Percentiles rank a stretch among this genome's conserved stretches.
Conservation (phyloP, 2,797 vertebrate species). For the Phoebastria nigripes region DNA sequence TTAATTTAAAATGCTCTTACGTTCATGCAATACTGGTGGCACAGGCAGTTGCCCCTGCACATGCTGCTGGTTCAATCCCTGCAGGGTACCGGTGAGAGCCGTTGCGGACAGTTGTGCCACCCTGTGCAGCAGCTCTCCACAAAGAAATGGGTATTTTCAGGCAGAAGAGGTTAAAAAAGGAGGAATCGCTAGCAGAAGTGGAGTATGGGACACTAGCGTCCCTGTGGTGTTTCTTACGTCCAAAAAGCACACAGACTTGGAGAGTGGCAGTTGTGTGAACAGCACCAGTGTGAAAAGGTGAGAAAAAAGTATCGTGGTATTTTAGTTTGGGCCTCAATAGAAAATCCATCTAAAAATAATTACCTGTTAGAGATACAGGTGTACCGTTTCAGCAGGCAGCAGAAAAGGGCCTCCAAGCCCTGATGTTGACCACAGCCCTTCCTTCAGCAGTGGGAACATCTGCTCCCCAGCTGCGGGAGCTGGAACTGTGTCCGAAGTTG, state of each 20-base stretch:
- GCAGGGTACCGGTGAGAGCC: neutral
- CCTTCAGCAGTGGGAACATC: neutral
- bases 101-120: neutral
- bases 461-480: accelerated
- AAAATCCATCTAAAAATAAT: neutral
- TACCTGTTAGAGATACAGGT: neutral
- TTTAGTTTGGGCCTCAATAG: neutral
- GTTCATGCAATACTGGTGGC: accelerated
- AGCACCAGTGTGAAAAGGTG: neutral
- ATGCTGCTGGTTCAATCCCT: neutral
- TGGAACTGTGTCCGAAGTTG: neutral
- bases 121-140: accelerated
- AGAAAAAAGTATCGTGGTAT: neutral
- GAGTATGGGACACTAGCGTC: neutral
- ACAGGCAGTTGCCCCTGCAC: accelerated
- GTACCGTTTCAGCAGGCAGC: neutral
- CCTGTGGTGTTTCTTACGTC: neutral
- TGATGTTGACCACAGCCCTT: neutral
- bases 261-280: neutral
- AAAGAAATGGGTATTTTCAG: neutral
- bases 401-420: neutral
- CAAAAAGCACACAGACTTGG: neutral
- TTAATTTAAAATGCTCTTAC: accelerated
- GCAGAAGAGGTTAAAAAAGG: neutral
- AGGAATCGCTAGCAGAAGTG: neutral